phyloP scores from a whole-genome alignment of 2,888 invertebrate species.

The Anthophora plumipes region DNA sequence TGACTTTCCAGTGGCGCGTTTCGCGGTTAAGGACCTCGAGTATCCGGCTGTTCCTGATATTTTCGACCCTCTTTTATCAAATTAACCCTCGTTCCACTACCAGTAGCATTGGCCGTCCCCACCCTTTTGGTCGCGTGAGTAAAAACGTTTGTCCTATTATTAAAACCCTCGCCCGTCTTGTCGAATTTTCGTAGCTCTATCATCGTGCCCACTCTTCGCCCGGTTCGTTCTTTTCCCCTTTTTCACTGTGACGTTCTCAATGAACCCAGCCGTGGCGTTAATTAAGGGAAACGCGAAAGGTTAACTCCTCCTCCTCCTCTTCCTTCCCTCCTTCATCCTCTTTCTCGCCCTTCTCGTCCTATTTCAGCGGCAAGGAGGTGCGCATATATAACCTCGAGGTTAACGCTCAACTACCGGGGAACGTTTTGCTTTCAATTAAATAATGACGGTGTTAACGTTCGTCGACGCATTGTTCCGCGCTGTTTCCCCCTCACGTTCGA shows the following conservation, averaged over 20 bases:
- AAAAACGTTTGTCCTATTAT: constrained; percentile 39
- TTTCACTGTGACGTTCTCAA: not conserved
- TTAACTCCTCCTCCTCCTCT: not conserved
- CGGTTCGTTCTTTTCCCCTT: not conserved
- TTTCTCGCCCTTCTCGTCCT: not conserved
- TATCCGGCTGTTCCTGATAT: constrained; percentile 59
- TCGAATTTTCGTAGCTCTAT: constrained; percentile 4
- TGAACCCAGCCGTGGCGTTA: constrained; percentile 19
- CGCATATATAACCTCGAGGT: not conserved
- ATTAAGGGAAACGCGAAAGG: constrained; percentile 37
- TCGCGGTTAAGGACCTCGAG: constrained; percentile 53
- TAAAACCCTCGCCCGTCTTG: not conserved
- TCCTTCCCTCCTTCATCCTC: not conserved
- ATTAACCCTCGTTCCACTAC: constrained; percentile 50
- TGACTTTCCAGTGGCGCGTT: constrained; percentile 65
- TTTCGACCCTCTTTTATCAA: constrained; percentile 65
- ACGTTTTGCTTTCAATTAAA: constrained; percentile 32
- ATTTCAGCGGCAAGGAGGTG: not conserved
- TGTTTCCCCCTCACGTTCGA: not conserved
- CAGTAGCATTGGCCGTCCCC: not conserved
- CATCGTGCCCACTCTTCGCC: not conserved
- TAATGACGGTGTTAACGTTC: constrained; percentile 26
- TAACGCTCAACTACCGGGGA: constrained; percentile 11
- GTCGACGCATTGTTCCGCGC: constrained; percentile 10
- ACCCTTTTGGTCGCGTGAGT: not conserved